A percentile compares a stretch with the other conserved stretches of the same genome.
phyloP scores from a whole-genome alignment of 2,797 vertebrate genomes.

The Acestrorhynchus altus region DNA sequence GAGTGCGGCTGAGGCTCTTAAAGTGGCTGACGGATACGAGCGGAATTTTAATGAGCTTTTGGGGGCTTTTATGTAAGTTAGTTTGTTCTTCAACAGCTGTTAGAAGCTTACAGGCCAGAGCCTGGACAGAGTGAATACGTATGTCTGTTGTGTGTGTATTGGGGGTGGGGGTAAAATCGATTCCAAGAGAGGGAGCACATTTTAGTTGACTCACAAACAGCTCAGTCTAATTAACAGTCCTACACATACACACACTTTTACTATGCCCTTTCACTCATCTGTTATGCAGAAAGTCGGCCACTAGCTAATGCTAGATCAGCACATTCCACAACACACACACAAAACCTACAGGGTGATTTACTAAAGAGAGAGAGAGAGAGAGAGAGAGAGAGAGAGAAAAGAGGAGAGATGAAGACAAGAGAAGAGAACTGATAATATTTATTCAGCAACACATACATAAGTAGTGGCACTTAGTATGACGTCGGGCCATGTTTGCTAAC shows the following conservation, averaged over 20 bases:
- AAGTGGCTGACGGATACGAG: slow-evolving; percentile 33
- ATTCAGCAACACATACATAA: no score
- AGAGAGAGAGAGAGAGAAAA: neutral
- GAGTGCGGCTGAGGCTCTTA: slow-evolving; percentile 18
- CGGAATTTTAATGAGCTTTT: slow-evolving; percentile 57
- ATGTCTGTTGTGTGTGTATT: neutral
- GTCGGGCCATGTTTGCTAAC: no score
- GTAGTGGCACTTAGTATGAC: slow-evolving; percentile 4
- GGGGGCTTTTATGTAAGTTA: slow-evolving; percentile 47
- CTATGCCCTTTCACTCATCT: neutral
- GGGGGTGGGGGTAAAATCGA: slow-evolving; percentile 34
- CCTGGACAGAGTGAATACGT: neutral
- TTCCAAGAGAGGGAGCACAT: slow-evolving; percentile 55
- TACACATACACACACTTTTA: slow-evolving; percentile 19
- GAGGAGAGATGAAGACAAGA: neutral
- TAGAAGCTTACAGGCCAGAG: slow-evolving; percentile 44
- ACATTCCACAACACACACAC: slow-evolving; percentile 28
- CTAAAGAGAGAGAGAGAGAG: neutral
- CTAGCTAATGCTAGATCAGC: slow-evolving; percentile 31
- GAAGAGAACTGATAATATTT: neutral
- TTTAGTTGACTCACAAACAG: slow-evolving; percentile 67
- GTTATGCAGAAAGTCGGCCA: slow-evolving; percentile 28
- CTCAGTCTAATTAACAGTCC: slow-evolving; percentile 66
- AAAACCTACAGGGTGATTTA: neutral
- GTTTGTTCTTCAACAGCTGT: slow-evolving; percentile 59